phyloP scores from a whole-genome alignment of 1,140 invertebrate species.

The Trachymyrmex septentrionalis region DNA sequence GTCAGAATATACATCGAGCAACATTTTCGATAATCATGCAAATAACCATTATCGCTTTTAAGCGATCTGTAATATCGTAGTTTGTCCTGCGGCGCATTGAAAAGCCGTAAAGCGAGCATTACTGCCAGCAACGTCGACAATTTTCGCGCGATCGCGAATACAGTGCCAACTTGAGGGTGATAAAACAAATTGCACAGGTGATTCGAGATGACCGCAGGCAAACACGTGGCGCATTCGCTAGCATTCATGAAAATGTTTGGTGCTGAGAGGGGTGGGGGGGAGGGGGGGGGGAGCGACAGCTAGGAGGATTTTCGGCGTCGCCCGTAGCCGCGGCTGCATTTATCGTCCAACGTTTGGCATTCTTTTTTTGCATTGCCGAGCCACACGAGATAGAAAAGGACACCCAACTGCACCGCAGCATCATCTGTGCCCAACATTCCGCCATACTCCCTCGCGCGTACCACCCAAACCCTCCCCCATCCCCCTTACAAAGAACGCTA shows the following conservation, averaged over 20 bases:
- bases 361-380: slow-evolving; percentile 58
- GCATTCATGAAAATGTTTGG: slow-evolving; percentile 53
- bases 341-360: slow-evolving; percentile 66
- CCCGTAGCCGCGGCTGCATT: slow-evolving; percentile 48
- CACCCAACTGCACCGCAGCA: background rate
- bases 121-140: slow-evolving; percentile 59
- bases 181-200: slow-evolving; percentile 61
- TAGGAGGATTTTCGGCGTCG: slow-evolving; percentile 51
- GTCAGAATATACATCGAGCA: background rate
- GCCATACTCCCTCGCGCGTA: background rate
- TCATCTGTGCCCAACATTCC: slow-evolving; percentile 19
- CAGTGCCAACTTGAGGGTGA: slow-evolving; percentile 53
- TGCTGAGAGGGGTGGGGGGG: background rate
- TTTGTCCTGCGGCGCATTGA: slow-evolving; percentile 37
- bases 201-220: slow-evolving; percentile 53
- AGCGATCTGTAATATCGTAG: slow-evolving; percentile 35
- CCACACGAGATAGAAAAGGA: slow-evolving; percentile 22
- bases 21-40: slow-evolving; percentile 27
- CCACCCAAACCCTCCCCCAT: background rate
- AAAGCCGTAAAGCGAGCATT: slow-evolving; percentile 64
- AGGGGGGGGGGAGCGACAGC: no score
- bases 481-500: slow-evolving; percentile 50
- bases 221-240: slow-evolving; percentile 15
- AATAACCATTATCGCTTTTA: slow-evolving; percentile 22
- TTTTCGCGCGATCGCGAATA: slow-evolving; percentile 63